phyloP scores from a whole-genome alignment of 2,888 invertebrate genomes.

The Lepidocyrtoides sp. region DNA sequence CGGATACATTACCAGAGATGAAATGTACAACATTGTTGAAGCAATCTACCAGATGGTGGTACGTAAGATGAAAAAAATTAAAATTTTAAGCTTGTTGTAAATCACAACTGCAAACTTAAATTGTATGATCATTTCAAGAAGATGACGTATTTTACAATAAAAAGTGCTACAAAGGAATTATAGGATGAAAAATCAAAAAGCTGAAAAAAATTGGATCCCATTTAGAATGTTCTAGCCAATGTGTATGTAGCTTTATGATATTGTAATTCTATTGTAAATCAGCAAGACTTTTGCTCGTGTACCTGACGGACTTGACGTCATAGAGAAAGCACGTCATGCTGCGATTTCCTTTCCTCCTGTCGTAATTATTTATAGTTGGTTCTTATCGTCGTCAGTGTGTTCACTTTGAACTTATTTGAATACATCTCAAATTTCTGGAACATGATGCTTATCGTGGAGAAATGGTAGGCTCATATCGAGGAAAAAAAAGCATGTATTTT shows the following conservation, averaged over 20 bases:
- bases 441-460: constrained; percentile 24
- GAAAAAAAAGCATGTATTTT: neutral
- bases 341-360: constrained; percentile 43
- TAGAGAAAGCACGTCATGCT: constrained; percentile 59
- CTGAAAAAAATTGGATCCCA: too few relatives aligned
- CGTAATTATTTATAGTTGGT: constrained; percentile 70
- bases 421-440: constrained; percentile 49
- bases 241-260: neutral
- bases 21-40: constrained; percentile 99
- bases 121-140: too few relatives aligned
- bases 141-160: too few relatives aligned
- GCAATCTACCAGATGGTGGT: constrained; percentile 99
- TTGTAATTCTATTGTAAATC: neutral
- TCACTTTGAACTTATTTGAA: constrained; percentile 53
- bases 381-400: constrained; percentile 52
- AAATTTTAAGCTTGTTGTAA: too few relatives aligned
- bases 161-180: too few relatives aligned
- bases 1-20: constrained; percentile 97
- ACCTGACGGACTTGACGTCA: constrained; percentile 69
- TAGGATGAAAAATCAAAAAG: too few relatives aligned
- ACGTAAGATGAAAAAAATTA: constrained; percentile 87
- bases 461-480: neutral
- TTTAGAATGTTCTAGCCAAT: too few relatives aligned
- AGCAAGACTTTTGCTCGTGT: neutral
- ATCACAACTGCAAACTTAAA: too few relatives aligned